Conservation (phyloP, 2,797 vertebrate species). For the Crocodylus rhombifer region DNA sequence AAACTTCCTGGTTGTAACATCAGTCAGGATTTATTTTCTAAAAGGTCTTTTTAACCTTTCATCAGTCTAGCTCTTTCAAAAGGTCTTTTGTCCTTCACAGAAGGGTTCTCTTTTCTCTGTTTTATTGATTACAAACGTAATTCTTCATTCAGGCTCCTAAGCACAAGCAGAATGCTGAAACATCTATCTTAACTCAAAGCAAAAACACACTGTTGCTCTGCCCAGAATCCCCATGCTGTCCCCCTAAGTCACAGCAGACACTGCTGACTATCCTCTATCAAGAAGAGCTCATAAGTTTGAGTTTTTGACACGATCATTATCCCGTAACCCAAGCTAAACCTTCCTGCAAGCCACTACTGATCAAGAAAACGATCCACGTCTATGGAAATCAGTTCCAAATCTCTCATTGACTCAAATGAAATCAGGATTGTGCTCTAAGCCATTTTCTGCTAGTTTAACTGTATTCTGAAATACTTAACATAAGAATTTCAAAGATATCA, state of each 20-base stretch:
- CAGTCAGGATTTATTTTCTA: background rate
- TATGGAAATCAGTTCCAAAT: background rate
- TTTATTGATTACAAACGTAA: background rate
- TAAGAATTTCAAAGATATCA: conserved; percentile 8
- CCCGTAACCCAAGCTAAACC: background rate
- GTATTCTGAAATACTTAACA: background rate
- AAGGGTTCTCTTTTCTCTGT: background rate
- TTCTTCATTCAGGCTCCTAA: background rate
- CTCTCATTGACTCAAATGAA: background rate
- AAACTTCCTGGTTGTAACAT: background rate
- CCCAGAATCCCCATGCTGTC: background rate
- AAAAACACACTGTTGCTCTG: background rate
- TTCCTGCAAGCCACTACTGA: background rate
- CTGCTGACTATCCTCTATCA: background rate
- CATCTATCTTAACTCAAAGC: background rate
- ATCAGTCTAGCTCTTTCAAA: background rate
- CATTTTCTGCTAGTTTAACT: background rate
- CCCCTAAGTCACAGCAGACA: background rate
- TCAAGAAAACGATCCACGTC: background rate
- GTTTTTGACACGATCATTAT: background rate
- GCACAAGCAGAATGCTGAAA: background rate
- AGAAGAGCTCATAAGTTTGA: background rate
- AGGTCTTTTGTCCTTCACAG: background rate
- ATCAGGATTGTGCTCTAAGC: background rate
- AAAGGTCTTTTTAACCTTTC: background rate